These are phyloP conservation scores for Phrynocephalus vlangalii DNA, from an alignment of 2,797 vertebrate species.

Conservation along the genomic window DNA sequence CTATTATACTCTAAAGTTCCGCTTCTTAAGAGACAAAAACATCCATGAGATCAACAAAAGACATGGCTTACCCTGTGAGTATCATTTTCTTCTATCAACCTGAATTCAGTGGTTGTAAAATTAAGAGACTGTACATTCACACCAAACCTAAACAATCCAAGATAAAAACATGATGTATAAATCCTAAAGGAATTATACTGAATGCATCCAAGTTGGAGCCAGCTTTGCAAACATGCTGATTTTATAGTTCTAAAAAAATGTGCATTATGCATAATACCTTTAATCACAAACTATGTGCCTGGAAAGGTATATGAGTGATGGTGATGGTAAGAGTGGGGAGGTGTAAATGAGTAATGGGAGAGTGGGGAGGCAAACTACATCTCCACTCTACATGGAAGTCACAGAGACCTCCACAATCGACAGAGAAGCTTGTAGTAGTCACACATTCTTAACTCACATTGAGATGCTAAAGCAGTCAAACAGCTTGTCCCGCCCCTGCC, in stretches of 20 bases:
- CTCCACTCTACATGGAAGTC: too few species aligned
- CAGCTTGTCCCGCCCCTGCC: too few species aligned
- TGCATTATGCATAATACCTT: background rate
- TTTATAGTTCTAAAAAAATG: conserved; percentile 12
- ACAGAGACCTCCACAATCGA: too few species aligned
- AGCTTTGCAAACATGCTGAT: conserved; percentile 13
- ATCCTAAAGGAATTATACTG: background rate
- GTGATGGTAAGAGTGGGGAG: too few species aligned
- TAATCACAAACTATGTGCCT: too few species aligned
- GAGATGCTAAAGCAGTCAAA: background rate
- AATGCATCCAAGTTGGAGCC: conserved; percentile 27
- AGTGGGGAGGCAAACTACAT: too few species aligned
- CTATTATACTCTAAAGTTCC: background rate
- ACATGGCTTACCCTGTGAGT: conserved; percentile 73
- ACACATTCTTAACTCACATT: background rate
- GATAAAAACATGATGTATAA: conserved; percentile 23
- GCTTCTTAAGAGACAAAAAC: background rate
- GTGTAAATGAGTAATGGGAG: too few species aligned
- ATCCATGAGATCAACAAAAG: background rate
- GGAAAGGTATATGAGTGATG: too few species aligned
- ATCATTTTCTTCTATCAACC: conserved; percentile 79
- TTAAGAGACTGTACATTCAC: conserved; percentile 87
- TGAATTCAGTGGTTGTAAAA: conserved; percentile 92
- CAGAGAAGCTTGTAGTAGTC: background rate
- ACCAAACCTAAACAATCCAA: conserved; percentile 78